Percentiles rank a stretch among this genome's conserved stretches.
phyloP scores from a whole-genome alignment of 2,113 vertebrate genomes.

The Alexandromys fortis region DNA sequence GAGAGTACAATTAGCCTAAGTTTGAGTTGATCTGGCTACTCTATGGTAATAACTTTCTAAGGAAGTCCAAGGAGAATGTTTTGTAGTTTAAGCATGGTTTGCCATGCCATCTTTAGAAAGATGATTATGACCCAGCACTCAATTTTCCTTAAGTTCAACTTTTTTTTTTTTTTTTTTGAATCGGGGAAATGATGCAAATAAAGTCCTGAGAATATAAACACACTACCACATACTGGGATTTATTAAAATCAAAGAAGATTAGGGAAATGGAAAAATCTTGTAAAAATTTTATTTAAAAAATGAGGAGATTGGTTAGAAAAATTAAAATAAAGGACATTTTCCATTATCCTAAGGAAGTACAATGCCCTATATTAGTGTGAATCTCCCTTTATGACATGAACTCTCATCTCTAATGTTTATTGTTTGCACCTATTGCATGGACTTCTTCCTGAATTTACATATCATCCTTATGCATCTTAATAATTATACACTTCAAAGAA shows the following conservation, averaged over 20 bases:
- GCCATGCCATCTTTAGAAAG: slow-evolving; percentile 12
- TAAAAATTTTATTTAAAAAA: neutral
- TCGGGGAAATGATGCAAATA: neutral
- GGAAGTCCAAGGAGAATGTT: slow-evolving; percentile 35
- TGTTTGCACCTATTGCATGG: neutral
- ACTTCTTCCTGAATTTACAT: neutral
- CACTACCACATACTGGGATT: neutral
- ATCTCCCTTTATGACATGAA: neutral
- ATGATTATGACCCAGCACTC: neutral
- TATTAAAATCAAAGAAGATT: neutral
- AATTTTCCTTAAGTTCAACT: slow-evolving; percentile 18
- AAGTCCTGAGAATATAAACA: neutral
- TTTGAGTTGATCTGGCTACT: slow-evolving; percentile 42
- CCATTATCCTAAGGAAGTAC: neutral
- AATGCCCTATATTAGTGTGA: neutral
- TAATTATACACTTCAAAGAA: slow-evolving; percentile 30
- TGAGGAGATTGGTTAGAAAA: neutral
- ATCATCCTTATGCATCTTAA: neutral
- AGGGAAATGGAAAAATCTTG: neutral
- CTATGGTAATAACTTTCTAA: slow-evolving; percentile 39
- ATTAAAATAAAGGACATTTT: slow-evolving; percentile 19
- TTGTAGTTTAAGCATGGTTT: slow-evolving; percentile 6
- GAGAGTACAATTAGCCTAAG: slow-evolving; percentile 9
- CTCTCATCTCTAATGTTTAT: neutral
- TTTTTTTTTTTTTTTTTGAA: neutral